Percentiles rank a stretch among this genome's conserved stretches.
These are phyloP conservation scores for Vidua chalybeata DNA, from an alignment of 2,113 vertebrate genomes.

Conservation along the genomic window DNA sequence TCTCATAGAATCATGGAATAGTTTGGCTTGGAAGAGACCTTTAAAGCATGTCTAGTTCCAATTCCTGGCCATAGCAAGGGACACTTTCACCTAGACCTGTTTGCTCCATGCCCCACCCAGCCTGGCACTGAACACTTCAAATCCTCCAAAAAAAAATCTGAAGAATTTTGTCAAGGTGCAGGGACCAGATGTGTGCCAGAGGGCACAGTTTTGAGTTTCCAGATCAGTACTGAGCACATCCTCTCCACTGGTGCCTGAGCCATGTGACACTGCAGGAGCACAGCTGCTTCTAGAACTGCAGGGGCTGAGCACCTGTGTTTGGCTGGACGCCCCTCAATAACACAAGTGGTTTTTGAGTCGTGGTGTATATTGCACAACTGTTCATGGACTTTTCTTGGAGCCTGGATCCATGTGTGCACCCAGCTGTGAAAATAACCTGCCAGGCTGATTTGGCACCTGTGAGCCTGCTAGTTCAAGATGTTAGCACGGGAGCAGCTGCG, in stretches of 20 bases:
- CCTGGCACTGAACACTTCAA: neutral
- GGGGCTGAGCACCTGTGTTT: fast-evolving
- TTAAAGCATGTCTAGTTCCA: neutral
- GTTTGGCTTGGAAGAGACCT: neutral
- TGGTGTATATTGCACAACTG: neutral
- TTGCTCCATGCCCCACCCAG: neutral
- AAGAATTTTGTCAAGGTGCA: neutral
- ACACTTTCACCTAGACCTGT: neutral
- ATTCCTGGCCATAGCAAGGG: neutral
- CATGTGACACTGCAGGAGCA: fast-evolving
- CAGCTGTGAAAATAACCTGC: neutral
- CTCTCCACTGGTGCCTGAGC: neutral
- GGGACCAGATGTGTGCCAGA: neutral
- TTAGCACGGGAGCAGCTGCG: neutral
- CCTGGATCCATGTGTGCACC: neutral
- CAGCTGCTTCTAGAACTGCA: fast-evolving
- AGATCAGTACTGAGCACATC: neutral
- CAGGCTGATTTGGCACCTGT: neutral
- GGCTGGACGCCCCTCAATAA: neutral
- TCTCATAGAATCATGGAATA: neutral
- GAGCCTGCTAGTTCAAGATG: fast-evolving
- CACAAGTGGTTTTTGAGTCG: fast-evolving
- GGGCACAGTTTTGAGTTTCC: neutral
- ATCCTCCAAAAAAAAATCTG: neutral
- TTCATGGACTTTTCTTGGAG: neutral